Percentiles rank a stretch among this genome's conserved stretches.
Conservation (phyloP, 2,113 vertebrate genomes). For the Formicarius rufipectus region DNA sequence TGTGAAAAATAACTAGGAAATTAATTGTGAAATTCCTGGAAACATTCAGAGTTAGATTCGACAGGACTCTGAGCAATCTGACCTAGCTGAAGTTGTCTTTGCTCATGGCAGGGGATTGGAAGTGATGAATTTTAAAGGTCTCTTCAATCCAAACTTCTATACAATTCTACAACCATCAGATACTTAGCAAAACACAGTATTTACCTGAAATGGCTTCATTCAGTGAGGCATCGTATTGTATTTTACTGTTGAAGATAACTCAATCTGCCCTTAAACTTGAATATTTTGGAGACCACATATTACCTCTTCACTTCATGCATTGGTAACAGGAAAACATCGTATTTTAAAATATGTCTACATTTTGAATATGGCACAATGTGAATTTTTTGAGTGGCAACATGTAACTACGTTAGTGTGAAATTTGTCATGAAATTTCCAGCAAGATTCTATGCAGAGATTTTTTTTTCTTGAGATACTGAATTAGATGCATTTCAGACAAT, state of each 20-base stretch:
- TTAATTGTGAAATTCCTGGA: neutral
- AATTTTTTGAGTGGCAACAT: neutral
- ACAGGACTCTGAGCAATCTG: neutral
- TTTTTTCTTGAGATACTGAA: neutral
- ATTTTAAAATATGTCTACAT: neutral
- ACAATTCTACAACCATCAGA: neutral
- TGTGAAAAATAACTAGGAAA: neutral
- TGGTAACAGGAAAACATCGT: neutral
- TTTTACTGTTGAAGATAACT: neutral
- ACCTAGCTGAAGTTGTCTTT: neutral
- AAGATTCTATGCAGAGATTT: neutral
- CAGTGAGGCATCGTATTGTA: neutral
- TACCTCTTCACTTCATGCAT: neutral
- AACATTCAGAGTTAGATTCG: neutral
- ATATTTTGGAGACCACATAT: neutral
- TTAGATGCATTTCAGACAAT: neutral
- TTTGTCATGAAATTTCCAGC: neutral
- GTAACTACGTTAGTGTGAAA: fast-evolving
- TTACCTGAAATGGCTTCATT: neutral
- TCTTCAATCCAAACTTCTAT: neutral
- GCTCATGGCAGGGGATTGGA: fast-evolving
- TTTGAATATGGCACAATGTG: neutral
- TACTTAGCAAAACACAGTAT: neutral
- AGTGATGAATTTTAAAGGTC: neutral
- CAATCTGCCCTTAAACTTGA: neutral